These are phyloP conservation scores for Macrostomum lignano DNA, from an alignment of 1,140 invertebrate species.

Conservation along the genomic window DNA sequence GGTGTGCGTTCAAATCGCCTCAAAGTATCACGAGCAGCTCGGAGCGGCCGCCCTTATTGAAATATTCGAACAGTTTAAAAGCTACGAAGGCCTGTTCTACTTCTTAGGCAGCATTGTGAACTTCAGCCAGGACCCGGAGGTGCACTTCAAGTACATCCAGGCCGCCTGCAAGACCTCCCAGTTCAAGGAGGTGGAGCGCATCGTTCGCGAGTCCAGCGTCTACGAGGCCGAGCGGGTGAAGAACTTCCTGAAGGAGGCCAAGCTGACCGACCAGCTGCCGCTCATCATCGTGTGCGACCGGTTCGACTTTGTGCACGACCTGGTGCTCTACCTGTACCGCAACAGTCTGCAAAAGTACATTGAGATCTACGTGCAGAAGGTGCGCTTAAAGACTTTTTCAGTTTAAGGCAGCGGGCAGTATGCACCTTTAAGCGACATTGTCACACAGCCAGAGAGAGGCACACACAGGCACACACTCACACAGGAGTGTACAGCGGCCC, in stretches of 20 bases:
- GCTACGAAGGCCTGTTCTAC: slow-evolving; percentile 91
- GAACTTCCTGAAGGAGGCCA: slow-evolving; percentile 97
- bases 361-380: slow-evolving; percentile 98
- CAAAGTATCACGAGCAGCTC: slow-evolving; percentile 94
- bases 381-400: too few relatives aligned
- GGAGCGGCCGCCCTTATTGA: slow-evolving; percentile 84
- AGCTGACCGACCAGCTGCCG: slow-evolving; percentile 79
- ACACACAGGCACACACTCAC: too few relatives aligned
- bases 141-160: slow-evolving; percentile 96
- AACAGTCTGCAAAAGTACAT: slow-evolving; percentile 98
- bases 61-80: slow-evolving; percentile 94
- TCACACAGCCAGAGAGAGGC: too few relatives aligned
- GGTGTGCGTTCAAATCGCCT: slow-evolving; percentile 47
- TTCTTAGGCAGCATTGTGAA: slow-evolving; percentile 97
- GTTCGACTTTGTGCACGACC: slow-evolving; percentile 95
- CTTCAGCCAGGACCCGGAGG: slow-evolving; percentile 92
- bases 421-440: too few relatives aligned
- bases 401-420: too few relatives aligned
- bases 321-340: slow-evolving; percentile 85
- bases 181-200: slow-evolving; percentile 95
- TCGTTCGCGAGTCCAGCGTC: slow-evolving; percentile 90
- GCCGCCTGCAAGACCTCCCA: slow-evolving; percentile 89
- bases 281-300: slow-evolving; percentile 97
- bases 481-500: too few relatives aligned
- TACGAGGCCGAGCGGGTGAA: slow-evolving; percentile 94